A percentile compares a stretch with the other conserved stretches of the same genome.
phyloP scores from a whole-genome alignment of 2,797 vertebrate genomes.

The Enteromius afrohamiltoni region DNA sequence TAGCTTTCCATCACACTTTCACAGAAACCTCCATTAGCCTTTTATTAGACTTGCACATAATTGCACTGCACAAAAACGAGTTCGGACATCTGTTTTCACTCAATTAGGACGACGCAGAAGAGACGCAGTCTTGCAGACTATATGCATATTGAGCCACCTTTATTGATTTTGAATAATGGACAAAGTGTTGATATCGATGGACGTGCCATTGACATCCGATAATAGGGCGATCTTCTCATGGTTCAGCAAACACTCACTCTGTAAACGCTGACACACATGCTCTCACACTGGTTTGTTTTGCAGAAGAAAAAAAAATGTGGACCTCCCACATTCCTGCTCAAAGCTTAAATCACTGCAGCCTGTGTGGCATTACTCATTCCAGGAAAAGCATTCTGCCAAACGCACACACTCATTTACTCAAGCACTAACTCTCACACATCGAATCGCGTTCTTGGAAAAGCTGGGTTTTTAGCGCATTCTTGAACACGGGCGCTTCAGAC shows the following conservation, averaged over 20 bases:
- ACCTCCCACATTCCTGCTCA: constrained; percentile 83
- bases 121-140: not conserved
- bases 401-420: constrained; percentile 48
- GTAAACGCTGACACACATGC: constrained; percentile 45
- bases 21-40: constrained; percentile 41
- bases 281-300: constrained; percentile 75
- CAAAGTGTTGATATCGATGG: constrained; percentile 39
- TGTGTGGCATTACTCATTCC: constrained; percentile 80
- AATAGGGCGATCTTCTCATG: constrained; percentile 47
- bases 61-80: constrained; percentile 26
- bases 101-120: constrained; percentile 11
- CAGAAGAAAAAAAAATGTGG: constrained; percentile 73
- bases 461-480: constrained; percentile 49
- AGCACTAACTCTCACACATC: constrained; percentile 50
- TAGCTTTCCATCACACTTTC: constrained; percentile 27
- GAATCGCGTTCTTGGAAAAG: constrained; percentile 68
- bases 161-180: constrained; percentile 53
- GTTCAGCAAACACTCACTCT: constrained; percentile 49
- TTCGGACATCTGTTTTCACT: constrained; percentile 42
- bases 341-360: constrained; percentile 83
- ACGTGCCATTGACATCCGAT: constrained; percentile 28
- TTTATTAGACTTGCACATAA: constrained; percentile 43
- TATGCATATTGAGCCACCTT: constrained; percentile 10
- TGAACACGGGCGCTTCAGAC: constrained; percentile 20
- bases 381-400: constrained; percentile 71